Evolutionary conservation across 30 jellyfish, hydroid and myxozoan species (phyloP), one percentile per base, ranked within the genome.

Genomic region (Phacellophora camtschatica): DNA sequence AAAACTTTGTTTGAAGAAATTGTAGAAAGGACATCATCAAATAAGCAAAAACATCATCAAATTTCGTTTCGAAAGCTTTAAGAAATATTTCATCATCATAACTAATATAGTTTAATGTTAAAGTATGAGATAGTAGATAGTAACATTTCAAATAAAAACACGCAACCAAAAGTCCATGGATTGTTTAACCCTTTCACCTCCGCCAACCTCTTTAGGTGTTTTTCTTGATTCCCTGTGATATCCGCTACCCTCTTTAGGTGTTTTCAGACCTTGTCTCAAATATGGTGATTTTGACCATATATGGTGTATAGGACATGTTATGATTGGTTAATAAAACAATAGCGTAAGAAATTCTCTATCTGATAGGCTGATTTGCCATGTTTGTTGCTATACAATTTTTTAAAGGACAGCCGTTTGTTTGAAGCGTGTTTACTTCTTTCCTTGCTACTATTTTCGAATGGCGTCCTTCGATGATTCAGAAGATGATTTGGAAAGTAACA

Each of bases 161-260:
- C n/a, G n/a, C n/a, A n/a, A n/a, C n/a, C n/a, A n/a, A n/a, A n/a
- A n/a, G n/a, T n/a, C n/a, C n/a, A n/a, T n/a, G n/a, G n/a, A n/a
- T n/a, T n/a, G n/a, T 39, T 53, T 53, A 16, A 53, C 68, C 68
- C 68, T 53, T 53, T 53, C 68, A 28, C 68, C 13, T 53, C 68
- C 2, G 68, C 68, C 68, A 53, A 0, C 68, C 27, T 8, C 27
- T 53, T 53, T 53, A 8, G 27, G 16, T 15, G 68, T 53, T 53
- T 9, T 23, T 10, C 32, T 53, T 23, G 32, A 8, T 10, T 53
- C 32, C 68, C 68, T 23, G 27, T 53, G 68, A 15, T 0, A 15
- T 53, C 68, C 2, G 68, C 68, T 28, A 53, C 0, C 68, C 27
- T 8, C 27, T 53, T 53, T 53, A 10, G 13, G 16, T 13, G 68